These are phyloP conservation scores for Pempheris klunzingeri DNA, from an alignment of 2,797 vertebrate genomes.

Conservation along the genomic window DNA sequence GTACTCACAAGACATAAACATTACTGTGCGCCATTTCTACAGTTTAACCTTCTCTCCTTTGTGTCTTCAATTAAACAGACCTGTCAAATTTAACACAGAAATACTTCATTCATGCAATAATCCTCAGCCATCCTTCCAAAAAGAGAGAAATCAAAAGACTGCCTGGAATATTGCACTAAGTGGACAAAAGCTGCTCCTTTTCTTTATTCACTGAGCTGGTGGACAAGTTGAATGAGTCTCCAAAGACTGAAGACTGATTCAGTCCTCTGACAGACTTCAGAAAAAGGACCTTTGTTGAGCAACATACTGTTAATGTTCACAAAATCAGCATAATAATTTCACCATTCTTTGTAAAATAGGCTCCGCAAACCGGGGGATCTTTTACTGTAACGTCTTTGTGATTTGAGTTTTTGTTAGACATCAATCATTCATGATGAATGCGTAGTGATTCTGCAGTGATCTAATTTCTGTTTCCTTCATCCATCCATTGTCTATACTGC, in stretches of 20 bases:
- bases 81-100: conserved; percentile 20
- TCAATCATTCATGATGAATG: conserved; percentile 33
- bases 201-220: conserved; percentile 57
- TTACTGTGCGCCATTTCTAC: background rate
- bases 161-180: conserved; percentile 33
- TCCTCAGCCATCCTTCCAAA: conserved; percentile 10
- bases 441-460: background rate
- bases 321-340: conserved; percentile 36
- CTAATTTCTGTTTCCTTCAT: conserved; percentile 38
- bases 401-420: conserved; percentile 36
- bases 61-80: background rate
- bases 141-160: conserved; percentile 39
- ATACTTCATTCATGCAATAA: conserved; percentile 33
- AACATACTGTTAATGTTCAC: conserved; percentile 41
- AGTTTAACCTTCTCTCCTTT: conserved; percentile 8
- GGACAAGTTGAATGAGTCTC: conserved; percentile 55
- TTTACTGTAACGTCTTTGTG: conserved; percentile 22
- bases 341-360: conserved; percentile 18
- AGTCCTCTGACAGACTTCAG: conserved; percentile 45
- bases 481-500: too few relatives aligned
- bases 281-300: conserved; percentile 44
- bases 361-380: conserved; percentile 12
- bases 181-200: conserved; percentile 49
- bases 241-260: conserved; percentile 46
- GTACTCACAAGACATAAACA: conserved; percentile 5